A percentile compares a stretch with the other conserved stretches of the same genome.
These are phyloP conservation scores for Stigmatopora argus DNA, from an alignment of 2,113 vertebrate species.

Conservation along the genomic window DNA sequence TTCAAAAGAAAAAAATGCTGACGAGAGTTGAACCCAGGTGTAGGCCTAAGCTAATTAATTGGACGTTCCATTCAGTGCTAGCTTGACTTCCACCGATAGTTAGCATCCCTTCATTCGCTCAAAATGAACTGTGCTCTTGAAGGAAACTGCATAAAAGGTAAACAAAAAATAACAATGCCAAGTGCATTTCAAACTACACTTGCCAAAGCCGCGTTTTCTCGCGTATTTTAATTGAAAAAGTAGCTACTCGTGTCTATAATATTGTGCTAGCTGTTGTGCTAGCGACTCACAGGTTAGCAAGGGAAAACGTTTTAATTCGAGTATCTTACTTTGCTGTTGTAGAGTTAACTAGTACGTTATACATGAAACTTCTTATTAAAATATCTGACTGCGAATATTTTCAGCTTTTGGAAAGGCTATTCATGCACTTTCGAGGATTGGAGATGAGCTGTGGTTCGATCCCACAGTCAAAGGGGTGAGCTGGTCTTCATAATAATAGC, in stretches of 20 bases:
- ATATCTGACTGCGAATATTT: background rate
- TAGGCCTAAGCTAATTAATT: background rate
- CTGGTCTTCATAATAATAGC: background rate
- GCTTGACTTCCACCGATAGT: background rate
- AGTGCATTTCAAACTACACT: background rate
- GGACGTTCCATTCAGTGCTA: background rate
- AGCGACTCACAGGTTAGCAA: background rate
- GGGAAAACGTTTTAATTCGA: background rate
- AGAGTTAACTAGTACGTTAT: background rate
- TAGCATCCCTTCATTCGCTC: background rate
- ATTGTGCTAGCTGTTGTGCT: background rate
- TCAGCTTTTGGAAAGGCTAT: conserved; percentile 86
- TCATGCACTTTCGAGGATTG: conserved; percentile 81
- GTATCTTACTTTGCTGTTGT: background rate
- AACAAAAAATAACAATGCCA: background rate
- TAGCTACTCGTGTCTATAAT: background rate
- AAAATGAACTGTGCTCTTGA: conserved; percentile 67
- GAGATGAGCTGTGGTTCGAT: conserved; percentile 87
- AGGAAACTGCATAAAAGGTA: conserved; percentile 66
- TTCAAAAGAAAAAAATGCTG: no score
- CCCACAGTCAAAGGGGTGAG: conserved; percentile 81
- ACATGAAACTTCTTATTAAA: background rate
- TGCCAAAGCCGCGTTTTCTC: background rate
- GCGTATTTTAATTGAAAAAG: background rate
- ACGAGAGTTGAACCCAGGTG: no score